Conservation (phyloP, 1,140 invertebrate genomes). For the Ganaspis sp. region DNA sequence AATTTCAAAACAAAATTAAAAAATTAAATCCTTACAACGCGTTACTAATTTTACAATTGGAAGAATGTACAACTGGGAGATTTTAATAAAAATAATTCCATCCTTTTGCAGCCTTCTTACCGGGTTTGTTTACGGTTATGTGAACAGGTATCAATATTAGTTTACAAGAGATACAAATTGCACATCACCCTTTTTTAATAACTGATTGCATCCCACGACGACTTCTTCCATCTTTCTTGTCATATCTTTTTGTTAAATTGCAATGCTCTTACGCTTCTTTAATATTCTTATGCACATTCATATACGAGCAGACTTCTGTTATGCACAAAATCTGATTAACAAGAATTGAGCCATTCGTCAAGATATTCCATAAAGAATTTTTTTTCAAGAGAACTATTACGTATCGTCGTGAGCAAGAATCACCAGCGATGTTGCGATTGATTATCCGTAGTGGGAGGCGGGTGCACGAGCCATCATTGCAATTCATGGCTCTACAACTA, state of each 20-base stretch:
- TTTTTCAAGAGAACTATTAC: slow-evolving; percentile 33
- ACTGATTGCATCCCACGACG: background rate
- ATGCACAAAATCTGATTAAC: background rate
- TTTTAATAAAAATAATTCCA: too few species aligned
- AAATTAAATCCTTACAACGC: too few species aligned
- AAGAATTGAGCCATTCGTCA: background rate
- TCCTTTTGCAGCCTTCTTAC: too few species aligned
- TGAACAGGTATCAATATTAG: background rate
- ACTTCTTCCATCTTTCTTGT: slow-evolving; percentile 28
- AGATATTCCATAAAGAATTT: background rate
- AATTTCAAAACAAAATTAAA: too few species aligned
- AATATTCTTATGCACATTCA: slow-evolving; percentile 39
- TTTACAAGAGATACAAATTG: background rate
- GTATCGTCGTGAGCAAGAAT: slow-evolving; percentile 61
- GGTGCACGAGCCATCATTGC: slow-evolving; percentile 69
- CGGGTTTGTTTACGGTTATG: too few species aligned
- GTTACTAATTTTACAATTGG: too few species aligned
- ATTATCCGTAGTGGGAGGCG: slow-evolving; percentile 72
- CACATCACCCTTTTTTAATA: slow-evolving; percentile 11
- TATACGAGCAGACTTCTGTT: background rate
- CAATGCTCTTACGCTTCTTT: slow-evolving; percentile 49
- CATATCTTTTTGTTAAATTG: slow-evolving; percentile 54
- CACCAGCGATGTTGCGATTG: slow-evolving; percentile 75
- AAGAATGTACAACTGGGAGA: too few species aligned
- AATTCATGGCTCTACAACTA: slow-evolving; percentile 71